These are phyloP conservation scores for Zygogramma bicolorata DNA, from an alignment of 2,888 invertebrate species.

Conservation along the genomic window DNA sequence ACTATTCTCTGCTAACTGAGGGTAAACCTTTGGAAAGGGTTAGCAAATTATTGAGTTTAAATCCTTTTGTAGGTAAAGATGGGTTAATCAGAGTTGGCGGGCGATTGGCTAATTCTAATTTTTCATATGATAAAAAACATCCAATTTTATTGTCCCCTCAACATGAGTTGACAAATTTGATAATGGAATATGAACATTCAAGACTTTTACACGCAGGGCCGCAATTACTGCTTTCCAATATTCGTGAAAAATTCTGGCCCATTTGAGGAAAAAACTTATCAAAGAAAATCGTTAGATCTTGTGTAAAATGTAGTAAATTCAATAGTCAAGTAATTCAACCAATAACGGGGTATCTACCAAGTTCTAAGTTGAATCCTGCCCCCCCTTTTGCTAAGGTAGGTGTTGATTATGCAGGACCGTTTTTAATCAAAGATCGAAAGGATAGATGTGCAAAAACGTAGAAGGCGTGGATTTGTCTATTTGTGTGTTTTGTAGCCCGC, in stretches of 20 bases:
- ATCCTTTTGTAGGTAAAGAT: slow-evolving; percentile 38
- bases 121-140: slow-evolving; percentile 40
- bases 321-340: not conserved
- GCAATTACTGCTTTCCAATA: slow-evolving; percentile 27
- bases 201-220: slow-evolving; percentile 40
- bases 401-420: slow-evolving; percentile 37
- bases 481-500: not conserved
- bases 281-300: not conserved
- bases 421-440: not conserved
- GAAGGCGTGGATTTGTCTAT: not conserved
- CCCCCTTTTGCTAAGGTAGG: slow-evolving; percentile 41
- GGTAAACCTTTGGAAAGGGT: not conserved
- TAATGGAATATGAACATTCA: slow-evolving; percentile 35
- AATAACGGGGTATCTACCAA: slow-evolving; percentile 39
- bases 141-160: slow-evolving; percentile 37
- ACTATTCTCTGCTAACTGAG: not conserved
- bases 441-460: not conserved
- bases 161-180: slow-evolving; percentile 40
- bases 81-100: slow-evolving; percentile 44
- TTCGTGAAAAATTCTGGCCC: too few relatives aligned
- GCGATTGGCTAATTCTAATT: slow-evolving; percentile 33
- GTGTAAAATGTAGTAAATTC: slow-evolving; percentile 25
- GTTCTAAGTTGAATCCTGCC: slow-evolving; percentile 22
- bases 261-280: slow-evolving; percentile 35
- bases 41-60: slow-evolving; percentile 33